phyloP scores from a whole-genome alignment of 23 tunicate genomes.

The Halocynthia roretzi region DNA sequence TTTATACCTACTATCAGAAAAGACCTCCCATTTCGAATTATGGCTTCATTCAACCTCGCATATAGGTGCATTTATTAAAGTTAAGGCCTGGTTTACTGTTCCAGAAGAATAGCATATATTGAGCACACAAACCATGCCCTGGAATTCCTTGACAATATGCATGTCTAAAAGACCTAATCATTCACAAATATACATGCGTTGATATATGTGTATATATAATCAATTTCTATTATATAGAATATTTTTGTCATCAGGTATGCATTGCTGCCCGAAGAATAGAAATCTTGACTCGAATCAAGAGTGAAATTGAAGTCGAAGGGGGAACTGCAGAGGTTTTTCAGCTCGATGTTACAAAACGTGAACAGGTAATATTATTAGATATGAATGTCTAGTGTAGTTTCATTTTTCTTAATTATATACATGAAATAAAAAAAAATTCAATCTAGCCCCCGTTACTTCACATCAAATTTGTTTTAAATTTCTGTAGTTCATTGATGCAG shows the following conservation, averaged over 20 bases:
- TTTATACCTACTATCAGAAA: too few species aligned
- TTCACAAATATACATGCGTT: too few species aligned
- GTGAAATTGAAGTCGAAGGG: slow-evolving; percentile 30
- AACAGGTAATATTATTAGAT: slow-evolving; percentile 34
- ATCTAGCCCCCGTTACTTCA: neutral
- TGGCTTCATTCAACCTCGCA: too few species aligned
- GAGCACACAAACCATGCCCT: too few species aligned
- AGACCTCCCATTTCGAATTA: too few species aligned
- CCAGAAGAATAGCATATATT: too few species aligned
- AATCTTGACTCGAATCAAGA: slow-evolving; percentile 35
- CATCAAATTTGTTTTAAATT: neutral
- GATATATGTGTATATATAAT: too few species aligned
- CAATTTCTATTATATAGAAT: too few species aligned
- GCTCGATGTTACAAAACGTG: slow-evolving; percentile 70
- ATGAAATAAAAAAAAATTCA: neutral
- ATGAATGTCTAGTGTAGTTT: neutral
- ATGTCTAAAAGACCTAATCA: too few species aligned
- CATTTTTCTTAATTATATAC: neutral
- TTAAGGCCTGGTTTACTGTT: too few species aligned
- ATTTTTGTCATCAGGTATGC: slow-evolving; percentile 50
- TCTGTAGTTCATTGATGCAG: slow-evolving; percentile 38
- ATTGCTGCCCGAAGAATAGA: slow-evolving; percentile 69
- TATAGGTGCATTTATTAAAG: too few species aligned
- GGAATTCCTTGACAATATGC: too few species aligned
- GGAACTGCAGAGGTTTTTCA: slow-evolving; percentile 24